A percentile compares a stretch with the other conserved stretches of the same genome.
phyloP scores from a whole-genome alignment of 2,797 vertebrate genomes.

The Pangasius djambal region DNA sequence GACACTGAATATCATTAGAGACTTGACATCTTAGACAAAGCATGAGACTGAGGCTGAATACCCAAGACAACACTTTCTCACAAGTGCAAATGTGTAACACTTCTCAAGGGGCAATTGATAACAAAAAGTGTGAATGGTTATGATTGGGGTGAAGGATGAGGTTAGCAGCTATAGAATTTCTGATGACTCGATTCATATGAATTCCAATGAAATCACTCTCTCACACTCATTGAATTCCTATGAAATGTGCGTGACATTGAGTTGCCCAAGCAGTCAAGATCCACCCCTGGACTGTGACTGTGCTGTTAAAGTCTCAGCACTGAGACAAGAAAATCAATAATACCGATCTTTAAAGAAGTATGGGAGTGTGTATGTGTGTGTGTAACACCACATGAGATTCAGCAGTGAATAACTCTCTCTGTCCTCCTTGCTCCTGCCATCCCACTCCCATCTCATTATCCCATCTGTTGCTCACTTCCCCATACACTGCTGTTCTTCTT shows the following conservation, averaged over 20 bases:
- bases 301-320: not conserved
- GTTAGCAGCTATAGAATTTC: not conserved
- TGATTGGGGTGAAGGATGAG: slow-evolving; percentile 14
- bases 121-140: not conserved
- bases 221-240: not conserved
- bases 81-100: slow-evolving; percentile 6
- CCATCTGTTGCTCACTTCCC: not conserved
- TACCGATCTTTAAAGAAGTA: slow-evolving; percentile 6
- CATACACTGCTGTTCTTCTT: not conserved
- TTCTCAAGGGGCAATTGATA: not conserved
- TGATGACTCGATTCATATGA: slow-evolving; percentile 15
- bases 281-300: not conserved
- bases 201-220: not conserved
- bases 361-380: not conserved
- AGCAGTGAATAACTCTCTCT: slow-evolving; percentile 8
- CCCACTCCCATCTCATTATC: slow-evolving; percentile 4
- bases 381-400: not conserved
- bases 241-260: not conserved
- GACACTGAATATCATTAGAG: not conserved
- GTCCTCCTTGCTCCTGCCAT: slow-evolving; percentile 21
- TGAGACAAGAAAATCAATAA: slow-evolving; percentile 8
- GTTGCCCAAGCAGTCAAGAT: not conserved
- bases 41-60: not conserved
- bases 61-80: not conserved
- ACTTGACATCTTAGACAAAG: not conserved